Evolutionary conservation across 2,113 vertebrate species (phyloP).

Genomic region (Menura novaehollandiae): DNA sequence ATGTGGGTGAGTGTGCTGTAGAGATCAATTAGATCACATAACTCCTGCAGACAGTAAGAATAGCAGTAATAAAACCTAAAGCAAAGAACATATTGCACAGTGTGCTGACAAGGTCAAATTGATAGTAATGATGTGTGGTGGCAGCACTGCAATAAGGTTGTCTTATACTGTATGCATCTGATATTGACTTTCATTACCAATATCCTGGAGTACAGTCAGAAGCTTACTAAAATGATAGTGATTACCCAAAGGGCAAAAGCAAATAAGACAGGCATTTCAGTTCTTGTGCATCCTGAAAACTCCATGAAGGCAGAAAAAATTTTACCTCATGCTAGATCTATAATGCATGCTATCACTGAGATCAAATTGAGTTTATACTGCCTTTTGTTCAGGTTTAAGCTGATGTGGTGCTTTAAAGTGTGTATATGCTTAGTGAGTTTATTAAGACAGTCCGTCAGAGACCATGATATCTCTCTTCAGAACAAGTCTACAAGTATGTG

Average conservation of each 20-base stretch:
- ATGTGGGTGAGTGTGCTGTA: neutral
- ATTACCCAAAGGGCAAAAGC: conserved; percentile 34
- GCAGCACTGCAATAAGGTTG: conserved; percentile 44
- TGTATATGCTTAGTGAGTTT: neutral
- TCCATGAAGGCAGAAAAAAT: neutral
- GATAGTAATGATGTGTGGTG: conserved; percentile 51
- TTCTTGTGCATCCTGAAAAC: neutral
- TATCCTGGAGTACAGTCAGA: conserved; percentile 16
- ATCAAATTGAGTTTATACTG: neutral
- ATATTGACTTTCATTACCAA: conserved; percentile 60
- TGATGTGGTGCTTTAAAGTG: neutral
- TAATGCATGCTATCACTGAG: neutral
- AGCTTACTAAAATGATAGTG: conserved; percentile 27
- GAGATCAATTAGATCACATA: conserved; percentile 38
- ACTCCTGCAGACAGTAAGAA: conserved; percentile 19
- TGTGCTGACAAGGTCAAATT: conserved; percentile 52
- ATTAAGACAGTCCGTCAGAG: neutral
- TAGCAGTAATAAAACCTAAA: conserved; percentile 48
- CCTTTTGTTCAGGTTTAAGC: neutral
- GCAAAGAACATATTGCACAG: conserved; percentile 37
- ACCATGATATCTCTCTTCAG: neutral
- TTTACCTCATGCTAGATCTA: neutral
- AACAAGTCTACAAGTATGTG: neutral
- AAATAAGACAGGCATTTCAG: conserved; percentile 3
- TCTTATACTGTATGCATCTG: conserved; percentile 46